Conservation (phyloP, 2,113 vertebrate genomes). For the Ceratotherium simum region DNA sequence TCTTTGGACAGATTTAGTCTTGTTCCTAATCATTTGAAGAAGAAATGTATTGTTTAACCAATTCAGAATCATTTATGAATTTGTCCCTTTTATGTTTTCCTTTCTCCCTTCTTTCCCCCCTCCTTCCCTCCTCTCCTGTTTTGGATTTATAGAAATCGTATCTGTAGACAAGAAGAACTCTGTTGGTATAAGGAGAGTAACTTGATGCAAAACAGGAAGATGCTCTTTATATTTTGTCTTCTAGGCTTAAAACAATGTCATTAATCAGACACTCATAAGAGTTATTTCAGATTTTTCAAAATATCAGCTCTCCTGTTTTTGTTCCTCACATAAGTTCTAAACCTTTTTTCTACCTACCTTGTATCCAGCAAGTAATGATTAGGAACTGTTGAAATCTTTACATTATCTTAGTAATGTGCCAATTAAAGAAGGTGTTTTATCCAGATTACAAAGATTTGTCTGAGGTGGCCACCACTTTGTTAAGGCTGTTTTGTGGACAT, state of each 20-base stretch:
- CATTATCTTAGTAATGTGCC: conserved; percentile 85
- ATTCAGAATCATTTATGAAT: neutral
- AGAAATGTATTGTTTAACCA: neutral
- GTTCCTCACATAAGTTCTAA: conserved; percentile 44
- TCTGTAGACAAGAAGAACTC: conserved; percentile 52
- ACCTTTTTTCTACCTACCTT: conserved; percentile 62
- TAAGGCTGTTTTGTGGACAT: conserved; percentile 91
- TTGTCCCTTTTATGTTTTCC: neutral
- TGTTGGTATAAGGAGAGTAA: neutral
- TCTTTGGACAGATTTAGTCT: neutral
- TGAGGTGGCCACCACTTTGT: conserved; percentile 90
- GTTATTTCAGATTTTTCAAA: conserved; percentile 71
- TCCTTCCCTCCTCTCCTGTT: neutral
- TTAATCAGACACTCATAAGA: conserved; percentile 69
- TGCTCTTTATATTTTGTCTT: conserved; percentile 66
- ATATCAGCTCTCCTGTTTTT: neutral
- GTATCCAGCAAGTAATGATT: conserved; percentile 80
- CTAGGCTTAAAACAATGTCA: conserved; percentile 71
- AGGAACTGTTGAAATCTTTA: conserved; percentile 86
- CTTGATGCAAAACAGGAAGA: conserved; percentile 66
- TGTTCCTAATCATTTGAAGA: neutral
- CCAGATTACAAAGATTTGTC: conserved; percentile 89
- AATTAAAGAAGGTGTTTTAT: conserved; percentile 88
- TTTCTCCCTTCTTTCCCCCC: neutral
- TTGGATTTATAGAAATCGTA: neutral